Percentiles rank a stretch among this genome's conserved stretches.
Conservation (phyloP, 2,888 invertebrate species). For the Troilus luridus region DNA sequence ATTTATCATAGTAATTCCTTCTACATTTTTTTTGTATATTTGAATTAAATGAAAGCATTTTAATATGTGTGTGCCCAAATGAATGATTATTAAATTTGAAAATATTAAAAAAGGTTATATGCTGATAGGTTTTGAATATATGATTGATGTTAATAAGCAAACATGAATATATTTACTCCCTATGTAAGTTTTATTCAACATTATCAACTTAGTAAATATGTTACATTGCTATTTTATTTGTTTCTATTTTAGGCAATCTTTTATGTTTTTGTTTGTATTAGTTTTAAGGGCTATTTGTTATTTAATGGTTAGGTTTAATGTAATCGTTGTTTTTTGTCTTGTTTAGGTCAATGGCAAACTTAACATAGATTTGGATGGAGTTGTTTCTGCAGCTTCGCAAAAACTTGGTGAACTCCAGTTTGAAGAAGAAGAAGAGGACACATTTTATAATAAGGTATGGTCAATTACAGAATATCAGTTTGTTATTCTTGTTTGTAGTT, state of each 20-base stretch:
- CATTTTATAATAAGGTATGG: conserved; percentile 80
- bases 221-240: neutral
- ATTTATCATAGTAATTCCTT: neutral
- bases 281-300: neutral
- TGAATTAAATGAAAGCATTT: neutral
- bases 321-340: neutral
- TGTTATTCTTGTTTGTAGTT: neutral
- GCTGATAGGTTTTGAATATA: neutral
- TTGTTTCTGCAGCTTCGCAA: conserved; percentile 78
- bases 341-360: conserved; percentile 78
- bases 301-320: neutral
- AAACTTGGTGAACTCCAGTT: conserved; percentile 91
- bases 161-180: conserved; percentile 46
- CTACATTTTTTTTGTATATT: conserved; percentile 8
- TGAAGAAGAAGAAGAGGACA: conserved; percentile 95
- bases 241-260: neutral
- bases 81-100: neutral
- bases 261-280: neutral
- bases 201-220: neutral
- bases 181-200: conserved; percentile 19
- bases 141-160: neutral
- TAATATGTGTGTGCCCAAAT: neutral
- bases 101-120: neutral
- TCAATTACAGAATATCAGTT: neutral
- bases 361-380: conserved; percentile 65